Evolutionary conservation across 2,888 invertebrate genomes (phyloP).

Genomic region (Oxystoma pomonae): DNA sequence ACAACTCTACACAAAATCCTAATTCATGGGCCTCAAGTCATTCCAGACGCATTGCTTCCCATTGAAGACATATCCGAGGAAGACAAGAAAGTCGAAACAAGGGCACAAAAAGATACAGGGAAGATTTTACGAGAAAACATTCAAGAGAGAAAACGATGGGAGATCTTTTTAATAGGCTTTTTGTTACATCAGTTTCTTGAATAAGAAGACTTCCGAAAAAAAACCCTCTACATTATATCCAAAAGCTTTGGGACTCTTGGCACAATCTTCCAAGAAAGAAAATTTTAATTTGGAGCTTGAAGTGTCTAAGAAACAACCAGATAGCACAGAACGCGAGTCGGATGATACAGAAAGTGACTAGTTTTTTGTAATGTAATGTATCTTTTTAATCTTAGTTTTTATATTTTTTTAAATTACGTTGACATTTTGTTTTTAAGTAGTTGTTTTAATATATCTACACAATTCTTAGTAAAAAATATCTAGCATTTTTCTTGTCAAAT

Average conservation of each 20-base stretch:
- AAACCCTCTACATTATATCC: background rate
- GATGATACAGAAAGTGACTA: background rate
- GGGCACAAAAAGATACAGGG: slow-evolving; percentile 1
- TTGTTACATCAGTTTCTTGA: background rate
- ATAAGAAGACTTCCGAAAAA: background rate
- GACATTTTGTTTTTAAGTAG: background rate
- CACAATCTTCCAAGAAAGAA: background rate
- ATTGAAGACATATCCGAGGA: slow-evolving; percentile 28
- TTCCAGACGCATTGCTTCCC: slow-evolving; percentile 30
- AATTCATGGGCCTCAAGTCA: slow-evolving; percentile 33
- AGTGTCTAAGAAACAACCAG: background rate
- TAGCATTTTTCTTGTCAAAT: background rate
- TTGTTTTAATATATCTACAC: background rate
- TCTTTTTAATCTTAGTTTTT: background rate
- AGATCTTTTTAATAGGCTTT: slow-evolving; percentile 4
- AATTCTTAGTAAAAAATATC: background rate
- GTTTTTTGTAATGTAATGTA: background rate
- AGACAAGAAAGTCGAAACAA: slow-evolving; percentile 23
- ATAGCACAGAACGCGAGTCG: background rate
- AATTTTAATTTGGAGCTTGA: background rate
- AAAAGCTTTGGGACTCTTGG: background rate
- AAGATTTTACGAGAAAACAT: slow-evolving; percentile 3
- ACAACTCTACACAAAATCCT: slow-evolving; percentile 34
- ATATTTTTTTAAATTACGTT: background rate
- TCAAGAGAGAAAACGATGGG: slow-evolving; percentile 17